A percentile compares a stretch with the other conserved stretches of the same genome.
Evolutionary conservation across 2,888 invertebrate species (phyloP).

Genomic region (Eupithecia dodoneata): DNA sequence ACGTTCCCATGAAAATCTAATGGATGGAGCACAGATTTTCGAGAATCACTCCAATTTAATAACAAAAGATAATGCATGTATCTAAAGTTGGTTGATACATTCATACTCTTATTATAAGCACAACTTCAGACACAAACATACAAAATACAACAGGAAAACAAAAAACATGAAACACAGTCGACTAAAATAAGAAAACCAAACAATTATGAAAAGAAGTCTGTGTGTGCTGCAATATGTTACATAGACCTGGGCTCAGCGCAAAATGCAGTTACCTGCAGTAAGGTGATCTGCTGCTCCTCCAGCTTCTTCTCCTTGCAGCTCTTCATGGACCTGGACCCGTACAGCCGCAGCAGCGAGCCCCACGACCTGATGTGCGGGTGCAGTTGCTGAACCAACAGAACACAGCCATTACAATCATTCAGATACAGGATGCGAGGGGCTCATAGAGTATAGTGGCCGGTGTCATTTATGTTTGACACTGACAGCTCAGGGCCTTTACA

Average conservation of each 20-base stretch:
- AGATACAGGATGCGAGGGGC: too few relatives aligned
- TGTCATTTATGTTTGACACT: too few relatives aligned
- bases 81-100: too few relatives aligned
- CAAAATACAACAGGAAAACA: too few relatives aligned
- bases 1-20: neutral
- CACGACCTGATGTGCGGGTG: constrained; percentile 98
- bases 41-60: neutral
- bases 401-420: neutral
- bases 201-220: too few relatives aligned
- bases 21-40: neutral
- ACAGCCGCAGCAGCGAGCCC: constrained; percentile 96
- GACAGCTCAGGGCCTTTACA: too few relatives aligned
- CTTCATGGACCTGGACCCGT: constrained; percentile 95
- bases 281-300: constrained; percentile 96
- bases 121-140: too few relatives aligned
- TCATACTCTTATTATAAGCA: too few relatives aligned
- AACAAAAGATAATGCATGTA: neutral
- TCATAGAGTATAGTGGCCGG: too few relatives aligned
- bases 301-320: constrained; percentile 96
- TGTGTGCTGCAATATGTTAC: too few relatives aligned
- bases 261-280: constrained; percentile 78
- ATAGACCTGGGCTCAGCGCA: neutral
- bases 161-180: too few relatives aligned
- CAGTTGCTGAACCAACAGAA: constrained; percentile 84
- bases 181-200: too few relatives aligned